Evolutionary conservation across 2,888 invertebrate genomes (phyloP), one percentile per base, ranked within the genome.

Genomic region (Brachyptera risi): DNA sequence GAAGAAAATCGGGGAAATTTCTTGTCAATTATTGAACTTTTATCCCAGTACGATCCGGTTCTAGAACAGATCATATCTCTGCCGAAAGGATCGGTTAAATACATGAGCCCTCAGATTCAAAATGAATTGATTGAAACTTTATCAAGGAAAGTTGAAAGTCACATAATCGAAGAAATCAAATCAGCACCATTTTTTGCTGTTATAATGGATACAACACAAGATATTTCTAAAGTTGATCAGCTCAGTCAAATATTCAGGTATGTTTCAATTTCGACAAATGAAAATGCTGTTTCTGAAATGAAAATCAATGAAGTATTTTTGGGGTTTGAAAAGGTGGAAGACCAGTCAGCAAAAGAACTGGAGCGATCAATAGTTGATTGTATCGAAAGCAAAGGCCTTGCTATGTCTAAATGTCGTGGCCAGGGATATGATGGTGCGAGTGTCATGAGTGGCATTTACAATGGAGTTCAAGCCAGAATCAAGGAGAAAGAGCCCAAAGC

Each of bases 381-480:
- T n/a, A n/a, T n/a, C n/a, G n/a, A n/a, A n/a, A n/a, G n/a, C n/a
- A 49, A 49, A 37, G 57, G 57, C 4, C 21, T 56, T 23, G 57
- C 38, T 56, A 62, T 54, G 60, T 60, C 61, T 57, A 62, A 67
- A 60, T 65, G 65, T 61, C 61, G 60, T 51, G 65, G 67, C 38
- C 67, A 66, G 58, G 67, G 65, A 27, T 66, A 67, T 56, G 64
- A 67, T 63, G 66, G 60, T 64, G 65, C 62, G n/a, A 44, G 42
- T 40, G 64, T 65, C 37, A 65, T 66, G 67, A 64, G 61, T 24
- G 67, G 66, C 27, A 54, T 58, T 19, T 67, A 66, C 58, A 54
- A 47, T 54, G 66, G 64, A 44, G 49, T 67, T 31, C 64, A 68
- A 64, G 58, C 58, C 15, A 19, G 13, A 24, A 24, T 24, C 49